Conservation (phyloP, 2,113 vertebrate genomes). For the Centropristis striata region DNA sequence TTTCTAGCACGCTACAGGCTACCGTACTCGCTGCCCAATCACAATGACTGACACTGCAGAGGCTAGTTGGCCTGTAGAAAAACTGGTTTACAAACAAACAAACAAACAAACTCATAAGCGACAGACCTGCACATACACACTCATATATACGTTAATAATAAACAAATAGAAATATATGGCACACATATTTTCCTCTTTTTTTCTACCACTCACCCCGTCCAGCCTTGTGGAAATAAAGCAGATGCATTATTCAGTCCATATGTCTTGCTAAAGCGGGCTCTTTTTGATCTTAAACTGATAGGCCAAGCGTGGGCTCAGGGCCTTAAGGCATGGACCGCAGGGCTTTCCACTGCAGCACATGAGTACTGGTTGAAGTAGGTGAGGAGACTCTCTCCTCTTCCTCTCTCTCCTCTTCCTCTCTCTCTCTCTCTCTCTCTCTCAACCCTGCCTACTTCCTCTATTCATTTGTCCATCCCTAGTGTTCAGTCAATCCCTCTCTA, state of each 20-base stretch:
- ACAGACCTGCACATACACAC: not conserved
- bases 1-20: conserved; percentile 64
- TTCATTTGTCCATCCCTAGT: conserved; percentile 68
- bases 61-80: conserved; percentile 38
- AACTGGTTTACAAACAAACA: conserved; percentile 4
- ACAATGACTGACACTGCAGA: conserved; percentile 61
- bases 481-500: conserved; percentile 62
- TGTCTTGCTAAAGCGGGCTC: conserved; percentile 81
- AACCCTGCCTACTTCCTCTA: conserved; percentile 38
- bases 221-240: conserved; percentile 76
- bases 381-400: conserved; percentile 46
- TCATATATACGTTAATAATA: conserved; percentile 23
- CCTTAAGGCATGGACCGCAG: conserved; percentile 79
- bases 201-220: conserved; percentile 57
- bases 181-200: conserved; percentile 41
- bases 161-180: conserved; percentile 41
- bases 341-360: conserved; percentile 73
- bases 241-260: conserved; percentile 85
- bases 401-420: conserved; percentile 24
- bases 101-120: conserved; percentile 32
- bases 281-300: conserved; percentile 85
- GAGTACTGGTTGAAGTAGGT: conserved; percentile 66
- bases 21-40: conserved; percentile 59
- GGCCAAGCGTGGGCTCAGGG: conserved; percentile 80
- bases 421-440: conserved; percentile 29